These are phyloP conservation scores for Paracyclopina nana DNA, from an alignment of 1,140 invertebrate genomes.

Conservation along the genomic window DNA sequence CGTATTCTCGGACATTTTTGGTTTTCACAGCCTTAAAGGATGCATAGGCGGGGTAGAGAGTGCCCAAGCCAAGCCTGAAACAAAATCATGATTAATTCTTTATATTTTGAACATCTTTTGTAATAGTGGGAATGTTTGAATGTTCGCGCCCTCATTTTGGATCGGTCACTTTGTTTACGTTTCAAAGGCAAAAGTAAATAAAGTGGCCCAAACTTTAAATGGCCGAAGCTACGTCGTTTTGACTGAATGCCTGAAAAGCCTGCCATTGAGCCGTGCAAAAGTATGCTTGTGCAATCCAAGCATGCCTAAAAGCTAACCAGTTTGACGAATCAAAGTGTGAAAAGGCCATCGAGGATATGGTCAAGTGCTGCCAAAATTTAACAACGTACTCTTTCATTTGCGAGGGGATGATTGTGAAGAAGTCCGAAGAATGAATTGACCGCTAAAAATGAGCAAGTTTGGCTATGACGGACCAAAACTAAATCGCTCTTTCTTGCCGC, in stretches of 20 bases:
- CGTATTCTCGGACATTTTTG: slow-evolving; percentile 96
- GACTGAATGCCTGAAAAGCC: too few relatives aligned
- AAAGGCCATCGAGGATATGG: not conserved
- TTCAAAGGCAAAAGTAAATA: not conserved
- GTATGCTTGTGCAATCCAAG: slow-evolving; percentile 1
- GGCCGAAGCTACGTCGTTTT: too few relatives aligned
- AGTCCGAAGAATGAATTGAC: not conserved
- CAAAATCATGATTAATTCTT: slow-evolving; percentile 9
- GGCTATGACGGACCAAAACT: not conserved
- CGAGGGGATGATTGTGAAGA: not conserved
- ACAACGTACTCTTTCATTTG: not conserved
- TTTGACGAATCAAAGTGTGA: slow-evolving; percentile 2
- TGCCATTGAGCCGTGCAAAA: too few relatives aligned
- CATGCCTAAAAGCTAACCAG: not conserved
- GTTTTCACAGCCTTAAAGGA: slow-evolving; percentile 95
- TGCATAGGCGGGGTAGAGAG: slow-evolving; percentile 91
- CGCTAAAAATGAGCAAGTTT: not conserved
- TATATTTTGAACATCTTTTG: not conserved
- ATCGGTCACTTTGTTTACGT: not conserved
- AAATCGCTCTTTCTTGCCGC: not conserved
- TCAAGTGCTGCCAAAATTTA: not conserved
- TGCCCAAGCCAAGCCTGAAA: slow-evolving; percentile 86
- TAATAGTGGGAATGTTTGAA: slow-evolving; percentile 12
- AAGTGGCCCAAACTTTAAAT: slow-evolving; percentile 32
- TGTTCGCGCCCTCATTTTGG: not conserved